Conservation (phyloP, 1,140 invertebrate genomes). For the Stegodyphus mimosarum region DNA sequence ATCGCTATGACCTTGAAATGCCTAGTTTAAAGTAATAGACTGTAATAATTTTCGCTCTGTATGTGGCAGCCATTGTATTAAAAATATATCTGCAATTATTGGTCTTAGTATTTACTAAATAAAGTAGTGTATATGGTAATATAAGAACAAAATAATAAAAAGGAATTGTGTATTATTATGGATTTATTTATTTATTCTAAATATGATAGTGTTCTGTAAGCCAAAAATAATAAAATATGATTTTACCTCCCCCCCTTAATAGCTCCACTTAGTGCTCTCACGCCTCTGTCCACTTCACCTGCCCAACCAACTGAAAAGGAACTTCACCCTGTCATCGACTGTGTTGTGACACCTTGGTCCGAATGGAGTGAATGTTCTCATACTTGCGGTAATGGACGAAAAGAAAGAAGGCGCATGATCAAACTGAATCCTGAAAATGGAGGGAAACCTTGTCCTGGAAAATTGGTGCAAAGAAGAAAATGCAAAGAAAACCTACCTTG, state of each 20-base stretch:
- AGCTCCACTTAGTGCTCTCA: conserved; percentile 55
- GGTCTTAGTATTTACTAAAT: no score
- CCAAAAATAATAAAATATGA: not conserved
- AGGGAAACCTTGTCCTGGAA: conserved; percentile 76
- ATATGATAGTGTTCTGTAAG: no score
- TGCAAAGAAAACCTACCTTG: conserved; percentile 68
- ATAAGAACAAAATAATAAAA: no score
- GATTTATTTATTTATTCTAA: no score
- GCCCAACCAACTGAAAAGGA: conserved; percentile 20
- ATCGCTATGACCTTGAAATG: no score
- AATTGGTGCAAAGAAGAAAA: conserved; percentile 68
- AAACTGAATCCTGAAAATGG: conserved; percentile 77
- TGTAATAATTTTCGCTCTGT: no score
- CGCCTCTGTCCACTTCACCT: conserved; percentile 37
- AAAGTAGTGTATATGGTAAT: no score
- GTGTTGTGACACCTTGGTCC: conserved; percentile 79
- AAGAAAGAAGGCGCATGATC: conserved; percentile 65
- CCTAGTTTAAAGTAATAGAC: no score
- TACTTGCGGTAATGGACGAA: conserved; percentile 76
- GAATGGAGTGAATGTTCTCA: conserved; percentile 79
- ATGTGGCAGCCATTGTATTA: no score
- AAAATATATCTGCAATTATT: no score
- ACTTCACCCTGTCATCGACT: conserved; percentile 67
- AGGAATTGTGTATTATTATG: no score
- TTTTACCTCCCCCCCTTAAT: not conserved